Conservation (phyloP, 2,113 vertebrate genomes). For the Nibea albiflora region DNA sequence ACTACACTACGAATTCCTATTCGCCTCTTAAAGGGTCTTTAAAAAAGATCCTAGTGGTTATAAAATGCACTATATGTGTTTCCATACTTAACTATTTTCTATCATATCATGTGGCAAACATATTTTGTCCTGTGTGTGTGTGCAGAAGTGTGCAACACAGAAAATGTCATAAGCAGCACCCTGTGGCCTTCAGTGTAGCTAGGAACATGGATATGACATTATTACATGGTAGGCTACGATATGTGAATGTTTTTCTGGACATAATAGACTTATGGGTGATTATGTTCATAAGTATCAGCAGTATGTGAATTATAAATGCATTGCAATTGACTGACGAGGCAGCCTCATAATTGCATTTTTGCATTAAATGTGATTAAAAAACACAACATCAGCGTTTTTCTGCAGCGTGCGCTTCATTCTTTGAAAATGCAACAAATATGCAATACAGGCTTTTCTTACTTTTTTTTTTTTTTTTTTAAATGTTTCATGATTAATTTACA, state of each 20-base stretch:
- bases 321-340: slow-evolving; percentile 1
- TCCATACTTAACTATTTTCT: background rate
- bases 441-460: background rate
- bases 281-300: slow-evolving; percentile 12
- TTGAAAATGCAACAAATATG: slow-evolving; percentile 23
- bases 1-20: no score
- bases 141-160: background rate
- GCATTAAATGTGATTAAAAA: slow-evolving; percentile 35
- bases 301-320: slow-evolving; percentile 22
- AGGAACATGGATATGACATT: background rate
- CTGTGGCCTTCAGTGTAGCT: background rate
- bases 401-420: slow-evolving; percentile 11
- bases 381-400: slow-evolving; percentile 10
- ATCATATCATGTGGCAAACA: background rate
- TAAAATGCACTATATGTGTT: background rate
- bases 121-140: background rate
- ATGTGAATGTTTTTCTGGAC: background rate
- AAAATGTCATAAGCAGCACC: background rate
- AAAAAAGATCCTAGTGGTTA: background rate
- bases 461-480: background rate
- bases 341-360: slow-evolving; percentile 29
- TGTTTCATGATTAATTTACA: slow-evolving; percentile 24
- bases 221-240: background rate
- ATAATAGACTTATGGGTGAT: slow-evolving; percentile 9
- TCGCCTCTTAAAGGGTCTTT: no score